Evolutionary conservation across 1,140 invertebrate species (phyloP).

Genomic region (Microplitis demolitor): DNA sequence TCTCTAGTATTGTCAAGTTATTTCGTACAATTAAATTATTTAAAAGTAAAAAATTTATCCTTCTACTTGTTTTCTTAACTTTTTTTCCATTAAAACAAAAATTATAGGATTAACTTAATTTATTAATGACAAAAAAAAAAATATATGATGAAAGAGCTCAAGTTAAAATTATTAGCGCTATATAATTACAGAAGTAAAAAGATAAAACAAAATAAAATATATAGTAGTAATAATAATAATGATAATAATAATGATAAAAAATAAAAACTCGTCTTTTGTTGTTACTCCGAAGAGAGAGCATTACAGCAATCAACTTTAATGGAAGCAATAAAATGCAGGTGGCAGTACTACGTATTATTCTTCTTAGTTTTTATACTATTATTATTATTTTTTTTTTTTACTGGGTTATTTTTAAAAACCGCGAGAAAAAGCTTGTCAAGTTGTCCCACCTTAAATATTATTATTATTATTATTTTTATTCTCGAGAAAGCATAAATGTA

Average conservation of each 20-base stretch:
- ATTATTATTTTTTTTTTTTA: background rate
- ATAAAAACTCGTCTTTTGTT: slow-evolving; percentile 38
- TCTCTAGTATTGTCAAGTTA: background rate
- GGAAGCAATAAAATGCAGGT: slow-evolving; percentile 49
- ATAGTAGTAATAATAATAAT: background rate
- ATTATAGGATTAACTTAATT: background rate
- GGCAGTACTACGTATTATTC: slow-evolving; percentile 31
- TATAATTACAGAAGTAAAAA: slow-evolving; percentile 34
- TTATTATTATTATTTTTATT: background rate
- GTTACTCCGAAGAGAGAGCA: slow-evolving; percentile 36
- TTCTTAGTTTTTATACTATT: background rate
- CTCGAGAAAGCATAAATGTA: background rate
- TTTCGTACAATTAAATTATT: background rate
- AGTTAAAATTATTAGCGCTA: slow-evolving; percentile 35
- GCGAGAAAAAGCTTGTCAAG: slow-evolving; percentile 14
- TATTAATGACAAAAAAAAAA: slow-evolving; percentile 4
- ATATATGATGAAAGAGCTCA: slow-evolving; percentile 22
- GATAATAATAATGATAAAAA: background rate
- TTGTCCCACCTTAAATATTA: background rate
- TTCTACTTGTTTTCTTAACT: background rate
- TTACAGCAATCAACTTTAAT: slow-evolving; percentile 46
- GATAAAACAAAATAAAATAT: background rate
- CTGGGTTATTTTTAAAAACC: slow-evolving; percentile 2
- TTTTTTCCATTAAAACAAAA: background rate
- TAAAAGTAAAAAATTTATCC: background rate